Evolutionary conservation across 2,888 invertebrate species (phyloP).

Genomic region (Rosalia funebris): DNA sequence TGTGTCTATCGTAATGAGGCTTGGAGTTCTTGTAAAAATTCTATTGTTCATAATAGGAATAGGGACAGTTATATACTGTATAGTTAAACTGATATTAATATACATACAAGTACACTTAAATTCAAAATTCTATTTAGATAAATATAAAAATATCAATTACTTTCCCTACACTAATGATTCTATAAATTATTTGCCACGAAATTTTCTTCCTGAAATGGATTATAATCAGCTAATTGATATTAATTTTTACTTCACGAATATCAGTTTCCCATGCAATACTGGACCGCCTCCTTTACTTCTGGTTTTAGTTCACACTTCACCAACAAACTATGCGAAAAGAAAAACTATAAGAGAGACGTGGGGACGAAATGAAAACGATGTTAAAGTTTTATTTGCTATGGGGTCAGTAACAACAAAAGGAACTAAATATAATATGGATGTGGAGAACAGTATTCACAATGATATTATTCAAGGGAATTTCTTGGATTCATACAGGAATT

Average conservation of each 20-base stretch:
- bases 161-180: background rate
- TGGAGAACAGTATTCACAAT: conserved; percentile 68
- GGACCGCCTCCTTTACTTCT: conserved; percentile 64
- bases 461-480: conserved; percentile 84
- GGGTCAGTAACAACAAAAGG: conserved; percentile 13
- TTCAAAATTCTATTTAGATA: background rate
- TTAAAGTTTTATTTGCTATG: conserved; percentile 73
- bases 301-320: conserved; percentile 76
- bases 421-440: conserved; percentile 50
- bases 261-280: conserved; percentile 35
- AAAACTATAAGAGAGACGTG: conserved; percentile 77
- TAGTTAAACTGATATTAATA: background rate
- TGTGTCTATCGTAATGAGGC: no score
- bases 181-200: conserved; percentile 21
- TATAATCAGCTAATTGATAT: conserved; percentile 38
- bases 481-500: conserved; percentile 79
- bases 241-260: conserved; percentile 34
- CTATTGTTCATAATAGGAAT: background rate
- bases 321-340: conserved; percentile 71
- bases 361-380: conserved; percentile 69
- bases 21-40: background rate
- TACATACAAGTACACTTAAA: background rate
- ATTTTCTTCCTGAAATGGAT: conserved; percentile 33
- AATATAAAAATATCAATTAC: conserved; percentile 5
- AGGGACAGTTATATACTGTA: background rate